Base-by-base conservation (phyloP, 2,113 vertebrate species). In the Myxocyprinus asiaticus region DNA sequence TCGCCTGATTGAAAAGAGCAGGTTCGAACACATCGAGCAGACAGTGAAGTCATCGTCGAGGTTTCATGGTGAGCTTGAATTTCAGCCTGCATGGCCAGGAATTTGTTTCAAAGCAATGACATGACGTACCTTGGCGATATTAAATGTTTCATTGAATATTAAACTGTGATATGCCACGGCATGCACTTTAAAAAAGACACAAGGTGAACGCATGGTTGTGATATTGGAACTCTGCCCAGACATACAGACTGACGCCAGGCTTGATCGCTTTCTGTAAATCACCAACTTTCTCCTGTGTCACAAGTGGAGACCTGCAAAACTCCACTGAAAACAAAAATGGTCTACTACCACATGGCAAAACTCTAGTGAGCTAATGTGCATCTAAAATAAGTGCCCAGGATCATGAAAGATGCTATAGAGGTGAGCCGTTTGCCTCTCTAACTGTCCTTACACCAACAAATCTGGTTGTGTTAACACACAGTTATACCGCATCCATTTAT, bases 11-110 rank as follows among this genome's bases (percentile, higher is more conserved):
- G 71, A 62, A 48, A 62, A 44, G 79, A 62, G 58, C 71, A 81
- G 55, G 71, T 83, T 83, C 73, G 82, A 79, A 81, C 72, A 69
- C 50, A 75, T 74, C 50, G 50, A 76, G 83, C 68, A 76, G 81
- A 70, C 71, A 86, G 84, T 77, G 82, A 67, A 72, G 78, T 9
- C 22, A 33, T 33, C 45, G 76, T 74, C 44, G 8, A 76, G 47
- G 83, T 77, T 78, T 81, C 17, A 15, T 4, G 80, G 77, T 78
- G 76, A 83, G 81, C 80, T 87, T 79, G 71, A 83, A 81, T 81
- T 83, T 79, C 78, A 83, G 79, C 84, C 81, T 67, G 45, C 17
- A 81, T 71, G 72, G 74, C 56, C 47, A n/a, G n/a, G 81, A 81
- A 88, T 78, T 6, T 79, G 65, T 86, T 83, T 78, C 82, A 83